Evolutionary conservation across 2,113 vertebrate genomes (phyloP).

Genomic region (Girardinichthys multiradiatus): DNA sequence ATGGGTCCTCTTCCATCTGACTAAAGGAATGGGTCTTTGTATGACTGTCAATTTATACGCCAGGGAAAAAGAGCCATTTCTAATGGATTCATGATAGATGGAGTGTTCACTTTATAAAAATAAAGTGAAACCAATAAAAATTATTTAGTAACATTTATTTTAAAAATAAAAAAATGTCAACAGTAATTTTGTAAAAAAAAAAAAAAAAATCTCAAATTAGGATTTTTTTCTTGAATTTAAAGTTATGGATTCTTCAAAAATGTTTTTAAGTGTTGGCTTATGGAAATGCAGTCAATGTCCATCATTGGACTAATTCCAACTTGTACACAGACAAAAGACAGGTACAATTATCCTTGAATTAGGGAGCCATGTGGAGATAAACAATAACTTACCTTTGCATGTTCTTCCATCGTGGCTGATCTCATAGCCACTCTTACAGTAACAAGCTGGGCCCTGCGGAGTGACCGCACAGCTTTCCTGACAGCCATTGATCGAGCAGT

Average conservation of each 20-base stretch:
- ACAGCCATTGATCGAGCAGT: constrained; percentile 86
- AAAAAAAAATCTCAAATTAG: neutral
- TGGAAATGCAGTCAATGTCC: neutral
- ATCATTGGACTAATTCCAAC: neutral
- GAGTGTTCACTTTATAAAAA: too few relatives aligned
- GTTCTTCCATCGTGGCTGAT: constrained; percentile 86
- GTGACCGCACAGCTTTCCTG: constrained; percentile 89
- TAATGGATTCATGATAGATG: too few relatives aligned
- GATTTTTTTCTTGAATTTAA: neutral
- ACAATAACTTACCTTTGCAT: constrained; percentile 88
- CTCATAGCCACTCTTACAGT: constrained; percentile 91
- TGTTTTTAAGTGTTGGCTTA: too few relatives aligned
- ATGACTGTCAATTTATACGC: too few relatives aligned
- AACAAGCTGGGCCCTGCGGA: constrained; percentile 84
- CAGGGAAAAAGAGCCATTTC: too few relatives aligned
- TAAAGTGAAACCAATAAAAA: too few relatives aligned
- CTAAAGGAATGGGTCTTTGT: too few relatives aligned
- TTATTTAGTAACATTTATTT: too few relatives aligned
- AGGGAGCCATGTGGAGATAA: neutral
- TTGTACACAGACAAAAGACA: too few relatives aligned
- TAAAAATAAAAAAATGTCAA: too few relatives aligned
- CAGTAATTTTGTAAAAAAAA: too few relatives aligned
- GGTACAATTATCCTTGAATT: neutral
- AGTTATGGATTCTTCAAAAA: neutral
- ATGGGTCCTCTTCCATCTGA: too few relatives aligned